A percentile compares a stretch with the other conserved stretches of the same genome.
phyloP scores from a whole-genome alignment of 2,797 vertebrate genomes.

The Poecilia gillii region DNA sequence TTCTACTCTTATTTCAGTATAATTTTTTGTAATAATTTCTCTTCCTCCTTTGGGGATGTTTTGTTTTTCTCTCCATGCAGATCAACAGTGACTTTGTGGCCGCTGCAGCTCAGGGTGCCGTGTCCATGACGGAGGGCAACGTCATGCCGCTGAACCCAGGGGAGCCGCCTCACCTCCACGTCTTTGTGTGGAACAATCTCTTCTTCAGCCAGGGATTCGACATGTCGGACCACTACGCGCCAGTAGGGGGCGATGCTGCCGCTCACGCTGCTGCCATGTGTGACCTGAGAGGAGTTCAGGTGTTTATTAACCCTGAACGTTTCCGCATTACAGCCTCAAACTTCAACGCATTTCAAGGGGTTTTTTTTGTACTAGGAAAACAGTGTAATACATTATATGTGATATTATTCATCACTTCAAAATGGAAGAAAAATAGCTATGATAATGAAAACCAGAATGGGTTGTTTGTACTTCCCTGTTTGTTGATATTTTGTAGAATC shows the following conservation, averaged over 20 bases:
- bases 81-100: conserved; percentile 94
- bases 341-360: background rate
- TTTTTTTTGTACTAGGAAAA: background rate
- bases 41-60: background rate
- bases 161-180: conserved; percentile 92
- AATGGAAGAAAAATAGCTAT: background rate
- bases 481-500: background rate
- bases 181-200: conserved; percentile 98
- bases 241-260: conserved; percentile 90
- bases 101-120: conserved; percentile 89
- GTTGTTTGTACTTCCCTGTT: background rate
- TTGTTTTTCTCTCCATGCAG: conserved; percentile 67
- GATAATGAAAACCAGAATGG: background rate
- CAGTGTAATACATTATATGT: background rate
- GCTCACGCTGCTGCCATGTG: conserved; percentile 91
- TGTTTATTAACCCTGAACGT: conserved; percentile 3
- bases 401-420: background rate
- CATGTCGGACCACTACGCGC: conserved; percentile 90
- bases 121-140: conserved; percentile 92
- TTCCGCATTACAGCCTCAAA: background rate
- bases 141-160: conserved; percentile 95
- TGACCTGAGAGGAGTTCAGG: conserved; percentile 90
- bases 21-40: background rate
- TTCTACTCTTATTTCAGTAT: no score
- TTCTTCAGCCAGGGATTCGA: conserved; percentile 96